Evolutionary conservation across 2,797 vertebrate species (phyloP).

Genomic region (Spinibarbus caldwelli): DNA sequence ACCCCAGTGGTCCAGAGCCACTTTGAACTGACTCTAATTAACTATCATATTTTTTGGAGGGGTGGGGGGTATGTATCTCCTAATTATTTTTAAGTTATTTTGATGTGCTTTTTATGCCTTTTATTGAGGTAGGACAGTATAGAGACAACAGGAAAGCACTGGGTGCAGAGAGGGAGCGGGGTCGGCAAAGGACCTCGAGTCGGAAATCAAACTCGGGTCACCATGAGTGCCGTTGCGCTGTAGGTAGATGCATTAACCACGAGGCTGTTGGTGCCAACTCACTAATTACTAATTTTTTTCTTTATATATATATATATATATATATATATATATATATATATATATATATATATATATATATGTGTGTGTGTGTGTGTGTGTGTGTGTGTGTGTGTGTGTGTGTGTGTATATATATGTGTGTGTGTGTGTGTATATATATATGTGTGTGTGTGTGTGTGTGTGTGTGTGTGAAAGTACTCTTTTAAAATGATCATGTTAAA

Average conservation of each 20-base stretch:
- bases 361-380: too few species aligned
- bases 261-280: too few species aligned
- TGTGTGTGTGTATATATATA: too few species aligned
- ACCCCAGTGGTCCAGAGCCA: conserved; percentile 37
- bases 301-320: not conserved
- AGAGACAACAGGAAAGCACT: too few species aligned
- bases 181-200: not conserved
- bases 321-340: too few species aligned
- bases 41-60: not conserved
- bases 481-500: not conserved
- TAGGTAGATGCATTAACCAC: too few species aligned
- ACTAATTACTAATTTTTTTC: too few species aligned
- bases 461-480: not conserved
- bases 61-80: not conserved
- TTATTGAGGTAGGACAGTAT: not conserved
- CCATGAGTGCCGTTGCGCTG: not conserved
- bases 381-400: too few species aligned
- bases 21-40: not conserved
- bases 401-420: too few species aligned
- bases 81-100: not conserved
- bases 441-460: too few species aligned
- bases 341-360: too few species aligned
- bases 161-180: not conserved
- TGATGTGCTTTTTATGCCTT: not conserved
- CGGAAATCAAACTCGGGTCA: not conserved